phyloP scores from a whole-genome alignment of 2,888 invertebrate species.

The Noctua comes region DNA sequence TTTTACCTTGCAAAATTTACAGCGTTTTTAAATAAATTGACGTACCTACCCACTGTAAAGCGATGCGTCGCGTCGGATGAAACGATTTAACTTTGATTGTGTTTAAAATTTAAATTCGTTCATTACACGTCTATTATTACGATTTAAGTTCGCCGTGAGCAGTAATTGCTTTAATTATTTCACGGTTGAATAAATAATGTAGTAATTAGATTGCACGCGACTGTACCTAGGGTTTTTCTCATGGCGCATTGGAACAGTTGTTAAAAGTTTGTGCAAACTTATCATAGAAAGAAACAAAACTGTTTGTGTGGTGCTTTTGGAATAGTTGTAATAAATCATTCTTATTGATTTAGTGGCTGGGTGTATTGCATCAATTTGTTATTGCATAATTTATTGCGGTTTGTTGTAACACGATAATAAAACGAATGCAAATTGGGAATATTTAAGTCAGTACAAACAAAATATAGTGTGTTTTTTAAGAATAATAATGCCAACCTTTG shows the following conservation, averaged over 20 bases:
- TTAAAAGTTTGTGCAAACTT: conserved; percentile 46
- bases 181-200: conserved; percentile 49
- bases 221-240: conserved; percentile 68
- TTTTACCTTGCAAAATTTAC: conserved; percentile 24
- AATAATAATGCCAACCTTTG: background rate
- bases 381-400: background rate
- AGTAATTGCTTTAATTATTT: conserved; percentile 58
- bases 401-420: background rate
- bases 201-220: conserved; percentile 61
- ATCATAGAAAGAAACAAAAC: conserved; percentile 19
- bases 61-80: conserved; percentile 33
- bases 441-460: background rate
- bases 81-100: conserved; percentile 54
- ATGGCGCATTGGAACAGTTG: conserved; percentile 47
- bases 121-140: conserved; percentile 53
- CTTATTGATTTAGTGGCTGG: background rate
- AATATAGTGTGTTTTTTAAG: background rate
- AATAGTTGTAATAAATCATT: conserved; percentile 13
- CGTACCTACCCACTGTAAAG: conserved; percentile 30
- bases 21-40: conserved; percentile 41
- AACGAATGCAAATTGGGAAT: background rate
- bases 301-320: background rate
- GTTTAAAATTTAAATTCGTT: conserved; percentile 56
- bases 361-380: conserved; percentile 2
- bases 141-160: conserved; percentile 50